A percentile compares a stretch with the other conserved stretches of the same genome.
Conservation (phyloP, 1,140 invertebrate genomes). For the Brachionus angularis region DNA sequence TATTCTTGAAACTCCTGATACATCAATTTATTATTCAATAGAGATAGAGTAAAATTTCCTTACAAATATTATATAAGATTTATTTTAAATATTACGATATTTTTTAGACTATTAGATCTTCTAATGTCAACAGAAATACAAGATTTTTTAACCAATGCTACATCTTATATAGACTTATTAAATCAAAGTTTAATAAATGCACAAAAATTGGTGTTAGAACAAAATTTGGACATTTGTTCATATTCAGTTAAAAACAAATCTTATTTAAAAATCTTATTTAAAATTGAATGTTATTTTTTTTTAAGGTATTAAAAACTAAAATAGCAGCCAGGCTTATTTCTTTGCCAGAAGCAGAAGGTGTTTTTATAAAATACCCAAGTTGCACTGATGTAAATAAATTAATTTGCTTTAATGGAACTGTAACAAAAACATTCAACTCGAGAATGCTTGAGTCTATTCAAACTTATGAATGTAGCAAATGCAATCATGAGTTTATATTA, state of each 20-base stretch:
- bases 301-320: constrained; percentile 16
- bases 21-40: not conserved
- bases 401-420: constrained; percentile 30
- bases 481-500: not conserved
- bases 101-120: not conserved
- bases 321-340: constrained; percentile 2
- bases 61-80: not conserved
- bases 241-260: not conserved
- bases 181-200: not conserved
- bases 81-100: not conserved
- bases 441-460: constrained; percentile 16
- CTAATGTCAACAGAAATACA: constrained; percentile 15
- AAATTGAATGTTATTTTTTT: not conserved
- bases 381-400: constrained; percentile 30
- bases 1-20: not conserved
- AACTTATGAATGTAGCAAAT: constrained; percentile 25
- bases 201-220: not conserved
- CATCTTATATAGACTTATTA: constrained; percentile 12
- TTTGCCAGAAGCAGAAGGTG: constrained; percentile 6
- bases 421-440: constrained; percentile 18
- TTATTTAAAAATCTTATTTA: not conserved
- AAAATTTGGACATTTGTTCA: not conserved
- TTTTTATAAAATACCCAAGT: constrained; percentile 24
- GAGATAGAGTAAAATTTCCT: not conserved
- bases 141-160: constrained; percentile 30